These are phyloP conservation scores for Drosophila serrata DNA, from an alignment of 1,140 invertebrate species.

Conservation along the genomic window DNA sequence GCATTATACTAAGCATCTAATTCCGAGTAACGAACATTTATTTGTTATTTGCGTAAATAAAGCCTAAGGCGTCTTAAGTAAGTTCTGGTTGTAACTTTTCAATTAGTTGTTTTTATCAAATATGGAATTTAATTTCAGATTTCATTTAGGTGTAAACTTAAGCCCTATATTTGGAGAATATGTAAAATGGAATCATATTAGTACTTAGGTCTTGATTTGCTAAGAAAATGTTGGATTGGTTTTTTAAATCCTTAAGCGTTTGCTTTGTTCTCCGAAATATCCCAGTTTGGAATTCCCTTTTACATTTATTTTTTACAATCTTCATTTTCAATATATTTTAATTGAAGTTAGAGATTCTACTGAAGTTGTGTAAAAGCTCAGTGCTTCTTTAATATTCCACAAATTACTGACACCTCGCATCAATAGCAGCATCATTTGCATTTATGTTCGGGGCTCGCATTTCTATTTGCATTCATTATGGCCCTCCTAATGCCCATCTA, in stretches of 20 bases:
- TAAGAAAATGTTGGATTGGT: too few species aligned
- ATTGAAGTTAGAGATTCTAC: not conserved
- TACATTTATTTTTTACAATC: not conserved
- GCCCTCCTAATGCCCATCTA: constrained; percentile 4
- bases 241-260: not conserved
- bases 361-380: not conserved
- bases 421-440: constrained; percentile 4
- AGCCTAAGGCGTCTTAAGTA: constrained; percentile 68
- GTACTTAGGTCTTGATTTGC: too few species aligned
- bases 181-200: too few species aligned
- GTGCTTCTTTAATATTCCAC: not conserved
- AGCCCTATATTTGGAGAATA: too few species aligned
- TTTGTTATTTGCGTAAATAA: constrained; percentile 68
- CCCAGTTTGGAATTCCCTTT: not conserved
- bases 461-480: constrained; percentile 11
- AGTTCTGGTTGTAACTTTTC: constrained; percentile 15
- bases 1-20: constrained; percentile 58
- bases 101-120: not conserved
- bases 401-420: constrained; percentile 4
- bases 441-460: not conserved
- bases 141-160: not conserved
- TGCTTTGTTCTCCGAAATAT: not conserved
- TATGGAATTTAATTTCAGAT: too few species aligned
- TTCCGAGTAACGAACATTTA: constrained; percentile 50
- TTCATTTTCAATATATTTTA: not conserved